Evolutionary conservation across 2,113 vertebrate genomes (phyloP), one percentile per base, ranked within the genome.

Genomic region (Micromys minutus): DNA sequence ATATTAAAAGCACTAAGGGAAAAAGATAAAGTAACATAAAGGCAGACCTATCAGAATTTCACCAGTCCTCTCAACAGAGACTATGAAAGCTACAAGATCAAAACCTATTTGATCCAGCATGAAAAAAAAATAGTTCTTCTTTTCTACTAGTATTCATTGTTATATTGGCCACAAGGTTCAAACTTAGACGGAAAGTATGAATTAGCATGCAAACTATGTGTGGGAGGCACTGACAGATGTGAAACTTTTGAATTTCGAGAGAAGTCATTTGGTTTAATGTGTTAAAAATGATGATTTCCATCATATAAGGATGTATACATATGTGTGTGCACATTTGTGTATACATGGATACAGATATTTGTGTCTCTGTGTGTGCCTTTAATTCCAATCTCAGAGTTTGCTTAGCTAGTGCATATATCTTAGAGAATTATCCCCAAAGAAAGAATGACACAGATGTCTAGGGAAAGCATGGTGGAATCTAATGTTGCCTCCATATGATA

Each of bases 211-310:
- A 21, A 65, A 87, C 16, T 7, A 88, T 76, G 55, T 57, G n/a
- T 90, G 45, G 80, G 63, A 94, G 63, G 26, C 42, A 89, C 52
- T 84, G 69, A 79, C 31, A 16, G 12, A 83, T 80, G 55, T 84
- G n/a, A 61, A 89, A 12, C 24, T 50, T 91, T 83, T 93, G 12
- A 91, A 84, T 75, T 96, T 55, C 90, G 17, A 86, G 89, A 67
- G 6, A 67, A 16, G 5, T 34, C 63, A 65, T 65, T 65, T 34
- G 65, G 34, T 67, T 34, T 67, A 67, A 31, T 36, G 31, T 80
- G 22, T 91, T 75, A 75, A n/a, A 2, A 47, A 74, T 63, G 19
- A 75, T 92, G 52, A 80, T 95, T 95, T 72, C 5, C n/a, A 83
- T 50, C 17, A 87, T 36, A 16, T 91, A 19, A 7, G 93, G 10